Evolutionary conservation across 2,888 invertebrate species (phyloP).

Genomic region (Rhaphigaster nebulosa): DNA sequence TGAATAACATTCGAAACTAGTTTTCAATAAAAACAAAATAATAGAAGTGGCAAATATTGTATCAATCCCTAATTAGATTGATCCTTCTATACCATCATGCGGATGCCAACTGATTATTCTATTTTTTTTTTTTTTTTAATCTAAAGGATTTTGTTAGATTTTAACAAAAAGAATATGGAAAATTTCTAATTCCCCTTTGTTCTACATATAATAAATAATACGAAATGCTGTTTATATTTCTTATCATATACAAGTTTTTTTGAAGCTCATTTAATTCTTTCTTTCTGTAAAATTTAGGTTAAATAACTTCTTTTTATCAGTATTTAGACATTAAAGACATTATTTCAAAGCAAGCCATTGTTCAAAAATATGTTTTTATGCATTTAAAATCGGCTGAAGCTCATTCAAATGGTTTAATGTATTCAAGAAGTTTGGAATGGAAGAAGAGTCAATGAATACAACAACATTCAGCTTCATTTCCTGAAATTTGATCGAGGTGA

Average conservation of each 20-base stretch:
- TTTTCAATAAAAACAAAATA: too few relatives aligned
- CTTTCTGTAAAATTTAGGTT: conserved; percentile 14
- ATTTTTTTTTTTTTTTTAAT: too few relatives aligned
- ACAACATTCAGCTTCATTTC: not conserved
- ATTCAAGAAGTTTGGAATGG: not conserved
- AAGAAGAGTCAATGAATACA: too few relatives aligned
- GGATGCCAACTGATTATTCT: too few relatives aligned
- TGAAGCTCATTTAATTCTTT: not conserved
- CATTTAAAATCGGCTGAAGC: not conserved
- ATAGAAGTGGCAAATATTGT: too few relatives aligned
- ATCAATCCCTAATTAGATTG: too few relatives aligned
- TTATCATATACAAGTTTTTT: not conserved
- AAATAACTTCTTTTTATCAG: not conserved
- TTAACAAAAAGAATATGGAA: too few relatives aligned
- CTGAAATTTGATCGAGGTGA: not conserved
- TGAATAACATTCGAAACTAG: too few relatives aligned
- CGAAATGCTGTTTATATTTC: not conserved
- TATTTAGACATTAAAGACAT: not conserved
- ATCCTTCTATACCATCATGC: too few relatives aligned
- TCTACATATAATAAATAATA: not conserved
- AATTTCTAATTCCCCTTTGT: not conserved
- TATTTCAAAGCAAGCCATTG: not conserved
- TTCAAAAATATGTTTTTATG: not conserved
- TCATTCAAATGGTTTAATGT: not conserved
- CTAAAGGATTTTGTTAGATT: too few relatives aligned